phyloP scores from a whole-genome alignment of 2,113 vertebrate genomes.

The Chionodraco myersi region DNA sequence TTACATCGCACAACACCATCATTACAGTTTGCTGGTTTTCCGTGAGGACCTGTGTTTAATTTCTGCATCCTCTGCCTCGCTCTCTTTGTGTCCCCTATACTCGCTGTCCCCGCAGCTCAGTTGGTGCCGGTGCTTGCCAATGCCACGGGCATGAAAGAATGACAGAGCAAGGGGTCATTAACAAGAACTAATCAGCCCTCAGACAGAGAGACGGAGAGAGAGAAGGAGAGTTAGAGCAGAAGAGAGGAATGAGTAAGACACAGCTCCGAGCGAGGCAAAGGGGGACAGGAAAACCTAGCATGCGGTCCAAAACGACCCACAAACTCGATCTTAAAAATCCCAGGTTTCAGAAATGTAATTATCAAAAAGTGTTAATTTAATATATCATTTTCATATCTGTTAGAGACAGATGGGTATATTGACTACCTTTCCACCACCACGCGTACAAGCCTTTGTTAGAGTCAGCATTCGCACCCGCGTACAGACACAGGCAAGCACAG shows the following conservation, averaged over 20 bases:
- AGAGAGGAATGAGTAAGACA: conserved; percentile 29
- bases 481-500: conserved; percentile 6
- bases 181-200: conserved; percentile 68
- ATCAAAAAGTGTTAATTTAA: neutral
- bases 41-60: conserved; percentile 25
- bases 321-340: conserved; percentile 21
- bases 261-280: conserved; percentile 15
- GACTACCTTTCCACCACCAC: conserved; percentile 6
- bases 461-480: conserved; percentile 19
- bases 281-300: conserved; percentile 2
- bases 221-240: conserved; percentile 5
- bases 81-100: conserved; percentile 35
- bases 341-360: neutral
- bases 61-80: conserved; percentile 28
- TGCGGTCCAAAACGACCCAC: conserved; percentile 13
- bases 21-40: conserved; percentile 44
- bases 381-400: conserved; percentile 18
- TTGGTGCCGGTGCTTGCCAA: conserved; percentile 33
- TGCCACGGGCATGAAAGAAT: conserved; percentile 59
- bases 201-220: conserved; percentile 42
- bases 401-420: conserved; percentile 11
- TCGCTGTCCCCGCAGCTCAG: conserved; percentile 38
- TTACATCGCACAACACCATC: conserved; percentile 44
- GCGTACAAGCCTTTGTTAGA: conserved; percentile 18
- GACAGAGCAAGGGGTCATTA: conserved; percentile 73